phyloP scores from a whole-genome alignment of 1,140 invertebrate genomes.

The Ruditapes philippinarum region DNA sequence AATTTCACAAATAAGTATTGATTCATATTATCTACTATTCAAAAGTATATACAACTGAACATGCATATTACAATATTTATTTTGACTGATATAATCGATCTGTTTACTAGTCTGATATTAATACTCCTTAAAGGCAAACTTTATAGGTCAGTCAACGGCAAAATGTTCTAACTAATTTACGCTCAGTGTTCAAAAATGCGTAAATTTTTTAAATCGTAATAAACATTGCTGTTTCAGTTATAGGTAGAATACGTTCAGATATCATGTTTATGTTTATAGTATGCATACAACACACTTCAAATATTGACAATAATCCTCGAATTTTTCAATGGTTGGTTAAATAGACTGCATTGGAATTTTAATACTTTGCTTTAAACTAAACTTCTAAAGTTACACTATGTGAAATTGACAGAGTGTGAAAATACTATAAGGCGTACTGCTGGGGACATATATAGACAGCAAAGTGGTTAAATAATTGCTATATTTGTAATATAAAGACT shows the following conservation, averaged over 20 bases:
- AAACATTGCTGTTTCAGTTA: background rate
- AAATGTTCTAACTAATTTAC: background rate
- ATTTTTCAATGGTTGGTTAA: slow-evolving; percentile 21
- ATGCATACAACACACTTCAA: background rate
- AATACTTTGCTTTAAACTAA: slow-evolving; percentile 30
- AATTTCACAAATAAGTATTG: background rate
- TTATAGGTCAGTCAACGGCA: background rate
- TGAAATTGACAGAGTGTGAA: background rate
- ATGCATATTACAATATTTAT: background rate
- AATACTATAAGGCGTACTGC: background rate
- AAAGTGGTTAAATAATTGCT: background rate
- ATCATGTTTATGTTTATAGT: slow-evolving; percentile 30
- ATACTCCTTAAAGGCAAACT: background rate
- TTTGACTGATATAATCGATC: background rate
- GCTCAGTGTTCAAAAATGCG: background rate
- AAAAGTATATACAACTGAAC: background rate
- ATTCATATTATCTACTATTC: slow-evolving; percentile 24
- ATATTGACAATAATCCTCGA: slow-evolving; percentile 23
- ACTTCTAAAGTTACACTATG: slow-evolving; percentile 10
- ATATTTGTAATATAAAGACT: background rate
- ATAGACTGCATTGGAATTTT: slow-evolving; percentile 40
- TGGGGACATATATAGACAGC: background rate
- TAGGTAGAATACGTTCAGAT: background rate
- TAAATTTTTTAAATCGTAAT: background rate
- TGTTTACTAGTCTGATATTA: background rate